Base-by-base conservation (phyloP, 2,888 invertebrate species). In the Rotaria magnacalcarata region DNA sequence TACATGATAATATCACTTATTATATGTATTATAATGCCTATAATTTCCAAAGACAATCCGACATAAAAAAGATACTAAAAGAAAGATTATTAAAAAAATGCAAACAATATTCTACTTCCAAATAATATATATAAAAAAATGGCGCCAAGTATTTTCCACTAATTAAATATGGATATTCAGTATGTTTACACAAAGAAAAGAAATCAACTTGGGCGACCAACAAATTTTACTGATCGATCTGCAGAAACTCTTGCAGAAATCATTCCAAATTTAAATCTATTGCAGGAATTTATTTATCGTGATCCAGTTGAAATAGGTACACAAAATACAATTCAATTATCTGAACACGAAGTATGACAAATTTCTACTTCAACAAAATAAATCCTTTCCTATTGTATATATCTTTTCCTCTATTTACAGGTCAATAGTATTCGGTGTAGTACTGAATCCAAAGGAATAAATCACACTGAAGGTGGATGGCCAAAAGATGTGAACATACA, bases 391-490 rank as follows among this genome's bases (percentile, higher is more conserved):
- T 11, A 11, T 50, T 14, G 50, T 50, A 50, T 50, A 4, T 16
- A 52, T 52, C 16, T 52, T 52, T 52, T n/a, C 27, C 27, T 67
- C 34, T 34, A 21, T 67, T n/a, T 5, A 41, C 24, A 74, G 74
- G 21, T 93, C 50, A 94, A 94, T 89, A 94, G 94, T 85, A 92
- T 92, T 88, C 92, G 94, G 89, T 94, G 94, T 56, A 94, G 94
- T 90, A 94, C 93, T 89, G 93, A 94, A 87, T 93, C 93, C 89
- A 93, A 93, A 43, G 94, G 95, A 0, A 93, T 96, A 88, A 94
- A 94, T 89, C 97, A 97, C 90, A 93, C 94, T 34, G 97, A 97
- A 92, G 74, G 97, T 43, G 97, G 97, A 21, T 97, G 97, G 97
- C 96, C 96, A 0, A 96, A 95, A 91, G 97, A 97, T 90, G 94